A percentile compares a stretch with the other conserved stretches of the same genome.
Evolutionary conservation across 1,140 invertebrate species (phyloP).

Genomic region (Zophobas atratus): DNA sequence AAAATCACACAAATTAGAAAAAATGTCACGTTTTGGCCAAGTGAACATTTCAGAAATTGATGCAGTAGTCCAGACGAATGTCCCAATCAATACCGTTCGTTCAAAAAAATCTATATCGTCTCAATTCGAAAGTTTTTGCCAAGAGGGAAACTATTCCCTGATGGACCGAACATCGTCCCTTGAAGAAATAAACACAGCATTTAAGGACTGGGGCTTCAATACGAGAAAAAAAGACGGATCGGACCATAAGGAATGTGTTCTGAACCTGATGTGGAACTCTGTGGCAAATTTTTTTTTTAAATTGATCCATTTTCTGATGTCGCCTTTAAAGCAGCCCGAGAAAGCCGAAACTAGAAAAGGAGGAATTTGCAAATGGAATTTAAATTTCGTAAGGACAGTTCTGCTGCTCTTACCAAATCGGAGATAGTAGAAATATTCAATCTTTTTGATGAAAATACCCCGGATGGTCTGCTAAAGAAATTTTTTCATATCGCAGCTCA

Average conservation of each 20-base stretch:
- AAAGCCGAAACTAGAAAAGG: neutral
- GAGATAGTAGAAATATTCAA: neutral
- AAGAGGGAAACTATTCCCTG: too few species aligned
- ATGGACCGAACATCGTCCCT: too few species aligned
- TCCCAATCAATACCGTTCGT: too few species aligned
- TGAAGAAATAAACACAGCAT: too few species aligned
- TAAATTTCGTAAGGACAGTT: conserved; percentile 6
- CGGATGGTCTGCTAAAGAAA: neutral
- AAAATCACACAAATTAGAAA: too few species aligned
- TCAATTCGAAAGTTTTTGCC: too few species aligned
- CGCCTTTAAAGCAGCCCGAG: conserved; percentile 14
- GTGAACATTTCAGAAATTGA: too few species aligned
- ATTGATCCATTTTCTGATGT: conserved; percentile 23
- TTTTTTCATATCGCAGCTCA: neutral
- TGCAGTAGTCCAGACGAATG: too few species aligned
- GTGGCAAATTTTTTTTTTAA: neutral
- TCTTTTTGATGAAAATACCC: conserved; percentile 21
- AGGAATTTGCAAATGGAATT: conserved; percentile 10
- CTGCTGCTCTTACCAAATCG: conserved; percentile 1
- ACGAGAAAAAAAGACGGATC: neutral
- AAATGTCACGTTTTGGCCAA: too few species aligned
- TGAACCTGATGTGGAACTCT: too few species aligned
- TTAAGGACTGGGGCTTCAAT: neutral
- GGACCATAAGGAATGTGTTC: conserved; percentile 3
- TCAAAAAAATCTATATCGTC: too few species aligned